Conservation (phyloP, 1,140 invertebrate genomes). For the Cepaea nemoralis region DNA sequence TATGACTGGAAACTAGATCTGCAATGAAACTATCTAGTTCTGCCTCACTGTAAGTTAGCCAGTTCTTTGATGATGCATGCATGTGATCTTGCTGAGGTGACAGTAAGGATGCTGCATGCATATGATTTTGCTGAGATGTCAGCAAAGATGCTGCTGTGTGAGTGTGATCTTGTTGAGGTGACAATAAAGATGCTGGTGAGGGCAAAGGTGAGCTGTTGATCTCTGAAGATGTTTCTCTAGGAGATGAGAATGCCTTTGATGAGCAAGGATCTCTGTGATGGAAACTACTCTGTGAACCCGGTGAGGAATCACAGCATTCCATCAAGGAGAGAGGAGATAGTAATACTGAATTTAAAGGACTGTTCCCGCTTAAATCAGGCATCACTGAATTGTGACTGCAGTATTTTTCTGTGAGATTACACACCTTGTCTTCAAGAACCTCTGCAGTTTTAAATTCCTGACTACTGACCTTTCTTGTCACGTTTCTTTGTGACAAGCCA, state of each 20-base stretch:
- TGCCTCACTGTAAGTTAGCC: constrained; percentile 9
- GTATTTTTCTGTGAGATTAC: background rate
- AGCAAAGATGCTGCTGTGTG: background rate
- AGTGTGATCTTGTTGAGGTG: background rate
- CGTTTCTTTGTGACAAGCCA: background rate
- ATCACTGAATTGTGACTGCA: background rate
- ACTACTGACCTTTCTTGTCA: background rate
- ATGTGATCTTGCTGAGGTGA: background rate
- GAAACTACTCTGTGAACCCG: background rate
- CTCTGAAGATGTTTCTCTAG: background rate
- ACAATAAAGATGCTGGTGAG: background rate
- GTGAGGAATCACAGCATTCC: background rate
- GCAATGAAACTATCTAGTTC: constrained; percentile 12
- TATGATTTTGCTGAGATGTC: background rate
- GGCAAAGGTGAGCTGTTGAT: background rate
- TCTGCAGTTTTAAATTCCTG: background rate
- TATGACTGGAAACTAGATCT: background rate
- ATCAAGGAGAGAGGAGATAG: background rate
- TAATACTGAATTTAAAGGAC: background rate
- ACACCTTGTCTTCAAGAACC: background rate
- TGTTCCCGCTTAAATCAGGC: background rate
- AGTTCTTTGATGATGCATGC: background rate
- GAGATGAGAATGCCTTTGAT: background rate
- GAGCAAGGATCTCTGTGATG: background rate
- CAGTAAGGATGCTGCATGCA: background rate